A percentile compares a stretch with the other conserved stretches of the same genome.
Evolutionary conservation across 2,888 invertebrate species (phyloP).

Genomic region (Bursaphelenchus okinawaensis): DNA sequence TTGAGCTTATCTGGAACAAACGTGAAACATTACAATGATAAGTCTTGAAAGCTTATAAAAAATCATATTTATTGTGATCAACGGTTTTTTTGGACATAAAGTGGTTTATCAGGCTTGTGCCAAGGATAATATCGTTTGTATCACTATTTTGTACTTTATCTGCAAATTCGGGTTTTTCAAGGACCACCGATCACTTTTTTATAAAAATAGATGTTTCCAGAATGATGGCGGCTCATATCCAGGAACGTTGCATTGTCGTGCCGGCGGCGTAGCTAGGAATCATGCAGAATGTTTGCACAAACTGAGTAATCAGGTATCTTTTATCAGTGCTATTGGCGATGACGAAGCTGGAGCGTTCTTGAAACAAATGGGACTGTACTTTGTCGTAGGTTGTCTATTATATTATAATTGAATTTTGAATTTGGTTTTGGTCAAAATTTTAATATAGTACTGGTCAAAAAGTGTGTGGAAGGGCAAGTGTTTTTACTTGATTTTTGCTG

Average conservation of each 20-base stretch:
- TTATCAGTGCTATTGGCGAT: constrained; percentile 74
- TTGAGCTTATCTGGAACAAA: no score
- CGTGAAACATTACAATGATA: no score
- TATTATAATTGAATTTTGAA: constrained; percentile 2
- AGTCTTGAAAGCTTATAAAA: no score
- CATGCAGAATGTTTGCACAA: constrained; percentile 75
- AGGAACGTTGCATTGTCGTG: constrained; percentile 70
- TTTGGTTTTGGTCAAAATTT: no score
- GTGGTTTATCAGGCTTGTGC: no score
- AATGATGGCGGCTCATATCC: constrained; percentile 74
- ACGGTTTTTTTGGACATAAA: no score
- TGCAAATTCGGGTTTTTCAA: not conserved
- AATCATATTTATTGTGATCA: no score
- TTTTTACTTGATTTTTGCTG: no score
- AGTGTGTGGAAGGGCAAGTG: no score
- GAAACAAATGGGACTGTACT: constrained; percentile 8
- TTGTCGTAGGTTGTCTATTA: constrained; percentile 3
- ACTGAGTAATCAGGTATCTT: constrained; percentile 48
- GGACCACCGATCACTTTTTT: not conserved
- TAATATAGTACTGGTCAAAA: no score
- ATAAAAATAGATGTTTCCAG: constrained; percentile 61
- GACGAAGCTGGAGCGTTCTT: constrained; percentile 61
- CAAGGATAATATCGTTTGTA: no score
- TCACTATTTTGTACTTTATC: no score
- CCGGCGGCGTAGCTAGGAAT: constrained; percentile 88